phyloP scores from a whole-genome alignment of 2,113 vertebrate species.

The Etheostoma spectabile region DNA sequence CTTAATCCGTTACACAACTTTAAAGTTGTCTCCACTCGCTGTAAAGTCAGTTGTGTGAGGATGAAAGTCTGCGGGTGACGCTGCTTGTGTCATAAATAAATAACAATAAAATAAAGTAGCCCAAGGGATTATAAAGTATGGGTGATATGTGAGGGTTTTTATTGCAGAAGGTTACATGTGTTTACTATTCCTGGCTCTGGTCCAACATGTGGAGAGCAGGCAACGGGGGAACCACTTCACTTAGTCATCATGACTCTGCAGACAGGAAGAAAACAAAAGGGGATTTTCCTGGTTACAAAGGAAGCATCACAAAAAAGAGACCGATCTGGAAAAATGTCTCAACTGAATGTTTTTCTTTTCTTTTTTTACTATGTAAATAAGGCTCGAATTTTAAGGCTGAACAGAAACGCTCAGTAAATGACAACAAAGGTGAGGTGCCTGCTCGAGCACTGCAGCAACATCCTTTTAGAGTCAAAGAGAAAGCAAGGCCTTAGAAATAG shows the following conservation, averaged over 20 bases:
- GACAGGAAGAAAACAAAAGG: neutral
- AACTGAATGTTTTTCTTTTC: neutral
- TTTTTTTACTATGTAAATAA: neutral
- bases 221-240: conserved; percentile 9
- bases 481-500: conserved; percentile 37
- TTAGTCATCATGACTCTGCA: conserved; percentile 37
- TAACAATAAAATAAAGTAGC: conserved; percentile 3
- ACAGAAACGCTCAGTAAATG: conserved; percentile 28
- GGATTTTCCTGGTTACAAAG: conserved; percentile 11
- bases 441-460: conserved; percentile 9
- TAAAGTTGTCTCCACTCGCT: conserved; percentile 3
- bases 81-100: conserved; percentile 15
- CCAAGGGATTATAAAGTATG: conserved; percentile 7
- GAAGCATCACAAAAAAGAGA: neutral
- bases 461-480: conserved; percentile 42
- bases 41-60: conserved; percentile 16
- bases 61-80: conserved; percentile 8
- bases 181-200: conserved; percentile 1
- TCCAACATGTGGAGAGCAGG: conserved; percentile 16
- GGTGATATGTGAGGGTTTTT: neutral
- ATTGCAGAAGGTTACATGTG: neutral
- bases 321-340: neutral
- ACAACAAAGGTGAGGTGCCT: conserved; percentile 35
- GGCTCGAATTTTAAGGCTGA: conserved; percentile 22
- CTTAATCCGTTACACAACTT: conserved; percentile 37